phyloP scores from a whole-genome alignment of 2,797 vertebrate genomes.

The Neosilurus mollespiculum region DNA sequence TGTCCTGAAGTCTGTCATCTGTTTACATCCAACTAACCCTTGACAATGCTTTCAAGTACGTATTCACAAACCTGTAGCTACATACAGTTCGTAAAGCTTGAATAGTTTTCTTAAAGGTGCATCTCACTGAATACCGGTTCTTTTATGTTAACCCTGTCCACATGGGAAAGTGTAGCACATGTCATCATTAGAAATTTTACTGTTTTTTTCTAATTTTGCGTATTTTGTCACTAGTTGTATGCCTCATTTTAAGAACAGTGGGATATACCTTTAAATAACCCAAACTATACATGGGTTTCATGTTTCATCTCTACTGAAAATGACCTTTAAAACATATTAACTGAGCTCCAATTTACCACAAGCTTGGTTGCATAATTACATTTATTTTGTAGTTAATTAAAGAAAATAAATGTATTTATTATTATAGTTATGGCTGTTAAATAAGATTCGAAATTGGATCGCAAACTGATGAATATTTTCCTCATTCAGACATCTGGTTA shows the following conservation, averaged over 20 bases:
- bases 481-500: slow-evolving; percentile 19
- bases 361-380: not conserved
- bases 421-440: not conserved
- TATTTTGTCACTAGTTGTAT: not conserved
- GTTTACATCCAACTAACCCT: slow-evolving; percentile 68
- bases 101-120: slow-evolving; percentile 25
- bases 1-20: slow-evolving; percentile 53
- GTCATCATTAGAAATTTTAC: not conserved
- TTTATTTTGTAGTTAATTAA: not conserved
- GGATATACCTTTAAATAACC: slow-evolving; percentile 13
- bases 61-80: slow-evolving; percentile 34
- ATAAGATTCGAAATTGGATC: not conserved
- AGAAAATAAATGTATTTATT: not conserved
- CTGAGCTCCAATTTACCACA: not conserved
- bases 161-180: slow-evolving; percentile 7
- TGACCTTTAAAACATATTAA: not conserved
- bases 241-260: slow-evolving; percentile 20
- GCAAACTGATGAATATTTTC: slow-evolving; percentile 33
- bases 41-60: slow-evolving; percentile 59
- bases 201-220: not conserved
- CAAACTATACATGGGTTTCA: slow-evolving; percentile 2
- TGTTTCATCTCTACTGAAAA: slow-evolving; percentile 3
- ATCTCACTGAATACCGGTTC: slow-evolving; percentile 17
- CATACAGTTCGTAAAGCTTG: not conserved
- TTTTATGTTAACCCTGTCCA: not conserved